Conservation (phyloP, 23 tunicate species). For the Ciona savignyi region DNA sequence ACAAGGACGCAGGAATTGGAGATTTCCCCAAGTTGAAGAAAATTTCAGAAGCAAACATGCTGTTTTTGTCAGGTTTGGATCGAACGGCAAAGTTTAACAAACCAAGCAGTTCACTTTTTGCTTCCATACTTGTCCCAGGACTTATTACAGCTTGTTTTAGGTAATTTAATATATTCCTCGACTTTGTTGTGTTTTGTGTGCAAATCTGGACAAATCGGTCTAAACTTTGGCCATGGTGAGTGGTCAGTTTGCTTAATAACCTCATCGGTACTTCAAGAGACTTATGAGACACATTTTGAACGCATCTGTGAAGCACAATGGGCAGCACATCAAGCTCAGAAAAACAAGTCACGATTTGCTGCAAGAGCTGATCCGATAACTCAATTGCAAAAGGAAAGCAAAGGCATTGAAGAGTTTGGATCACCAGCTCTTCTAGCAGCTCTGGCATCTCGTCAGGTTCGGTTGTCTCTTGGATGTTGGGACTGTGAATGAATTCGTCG, state of each 20-base stretch:
- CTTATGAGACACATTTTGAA: neutral
- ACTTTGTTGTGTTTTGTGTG: neutral
- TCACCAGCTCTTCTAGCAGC: slow-evolving; percentile 7
- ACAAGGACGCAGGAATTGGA: neutral
- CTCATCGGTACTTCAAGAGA: slow-evolving; percentile 21
- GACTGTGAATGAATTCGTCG: slow-evolving; percentile 37
- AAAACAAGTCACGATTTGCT: slow-evolving; percentile 23
- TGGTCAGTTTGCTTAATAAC: slow-evolving; percentile 7
- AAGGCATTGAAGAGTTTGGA: slow-evolving; percentile 22
- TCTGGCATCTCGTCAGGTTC: neutral
- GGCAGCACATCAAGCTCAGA: slow-evolving; percentile 22
- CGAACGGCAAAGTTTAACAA: slow-evolving; percentile 14
- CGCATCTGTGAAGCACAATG: slow-evolving; percentile 11
- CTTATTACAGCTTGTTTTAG: neutral
- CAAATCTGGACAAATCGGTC: slow-evolving; percentile 13
- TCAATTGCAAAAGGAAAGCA: slow-evolving; percentile 55
- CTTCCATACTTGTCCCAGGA: neutral
- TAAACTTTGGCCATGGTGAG: slow-evolving; percentile 16
- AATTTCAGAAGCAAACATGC: slow-evolving; percentile 1
- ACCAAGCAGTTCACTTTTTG: slow-evolving; percentile 16
- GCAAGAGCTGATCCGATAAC: slow-evolving; percentile 20
- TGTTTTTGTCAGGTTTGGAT: neutral
- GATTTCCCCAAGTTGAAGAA: neutral
- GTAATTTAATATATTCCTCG: neutral
- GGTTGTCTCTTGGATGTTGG: neutral